Conservation (phyloP, 2,113 vertebrate species). For the Eretmochelys imbricata region DNA sequence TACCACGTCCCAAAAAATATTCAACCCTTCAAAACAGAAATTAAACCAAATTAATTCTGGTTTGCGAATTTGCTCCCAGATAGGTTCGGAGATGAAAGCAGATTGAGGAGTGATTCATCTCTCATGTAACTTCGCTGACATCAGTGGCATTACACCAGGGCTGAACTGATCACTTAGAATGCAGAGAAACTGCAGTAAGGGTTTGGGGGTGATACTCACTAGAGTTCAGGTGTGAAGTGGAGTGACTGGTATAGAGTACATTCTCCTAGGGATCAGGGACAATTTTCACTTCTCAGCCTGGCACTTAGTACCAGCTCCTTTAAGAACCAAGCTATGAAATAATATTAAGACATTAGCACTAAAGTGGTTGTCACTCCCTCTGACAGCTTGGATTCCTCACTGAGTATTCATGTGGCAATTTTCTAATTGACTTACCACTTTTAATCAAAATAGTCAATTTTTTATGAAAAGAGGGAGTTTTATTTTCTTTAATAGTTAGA, state of each 20-base stretch:
- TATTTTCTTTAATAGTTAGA: too few relatives aligned
- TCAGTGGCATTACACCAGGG: too few relatives aligned
- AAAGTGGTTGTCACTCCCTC: conserved; percentile 9
- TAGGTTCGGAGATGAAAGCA: not conserved
- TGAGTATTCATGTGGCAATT: conserved; percentile 64
- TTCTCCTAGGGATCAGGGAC: not conserved
- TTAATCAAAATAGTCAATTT: not conserved
- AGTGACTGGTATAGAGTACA: not conserved
- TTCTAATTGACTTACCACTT: conserved; percentile 59
- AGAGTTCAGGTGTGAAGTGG: not conserved
- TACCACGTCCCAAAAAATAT: not conserved
- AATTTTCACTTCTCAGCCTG: not conserved
- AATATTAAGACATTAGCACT: not conserved
- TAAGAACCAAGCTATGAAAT: not conserved
- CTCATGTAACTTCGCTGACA: not conserved
- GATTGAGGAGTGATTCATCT: not conserved
- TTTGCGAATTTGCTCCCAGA: not conserved
- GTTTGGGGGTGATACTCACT: not conserved
- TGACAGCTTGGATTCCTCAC: conserved; percentile 3
- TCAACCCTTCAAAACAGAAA: not conserved
- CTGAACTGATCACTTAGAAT: not conserved
- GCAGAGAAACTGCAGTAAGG: not conserved
- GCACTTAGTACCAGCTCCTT: not conserved
- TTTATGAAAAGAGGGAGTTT: conserved; percentile 25
- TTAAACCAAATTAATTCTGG: not conserved